Evolutionary conservation across 1,140 invertebrate species (phyloP).

Genomic region (Hylaeus anthracinus): DNA sequence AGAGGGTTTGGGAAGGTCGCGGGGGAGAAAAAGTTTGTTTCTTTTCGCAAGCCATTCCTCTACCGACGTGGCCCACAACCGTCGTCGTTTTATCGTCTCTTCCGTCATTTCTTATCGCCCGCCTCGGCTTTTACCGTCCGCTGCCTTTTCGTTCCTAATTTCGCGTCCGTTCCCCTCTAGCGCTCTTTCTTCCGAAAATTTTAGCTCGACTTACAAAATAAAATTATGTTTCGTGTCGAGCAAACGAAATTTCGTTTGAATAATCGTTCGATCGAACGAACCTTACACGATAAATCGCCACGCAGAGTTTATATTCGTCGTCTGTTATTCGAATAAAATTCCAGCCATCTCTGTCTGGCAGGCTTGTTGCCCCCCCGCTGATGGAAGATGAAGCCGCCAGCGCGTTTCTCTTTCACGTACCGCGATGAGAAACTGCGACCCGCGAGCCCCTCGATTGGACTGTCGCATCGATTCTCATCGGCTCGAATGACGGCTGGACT

Average conservation of each 20-base stretch:
- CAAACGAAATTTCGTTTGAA: too few relatives aligned
- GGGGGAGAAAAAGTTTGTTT: conserved; percentile 12
- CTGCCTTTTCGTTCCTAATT: not conserved
- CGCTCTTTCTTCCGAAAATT: too few relatives aligned
- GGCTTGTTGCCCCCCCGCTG: conserved; percentile 49
- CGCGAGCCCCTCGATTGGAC: conserved; percentile 55
- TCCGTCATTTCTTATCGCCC: not conserved
- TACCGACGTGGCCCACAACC: not conserved
- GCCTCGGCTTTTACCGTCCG: too few relatives aligned
- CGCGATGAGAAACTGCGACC: conserved; percentile 52
- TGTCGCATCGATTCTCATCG: conserved; percentile 65
- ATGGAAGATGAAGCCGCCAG: conserved; percentile 51
- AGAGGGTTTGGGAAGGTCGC: conserved; percentile 18
- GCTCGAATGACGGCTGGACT: conserved; percentile 24
- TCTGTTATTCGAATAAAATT: too few relatives aligned
- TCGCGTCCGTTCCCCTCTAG: not conserved
- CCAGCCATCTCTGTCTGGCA: conserved; percentile 36
- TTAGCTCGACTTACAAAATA: too few relatives aligned
- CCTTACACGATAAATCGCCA: too few relatives aligned
- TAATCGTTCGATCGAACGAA: too few relatives aligned
- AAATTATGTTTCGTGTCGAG: too few relatives aligned
- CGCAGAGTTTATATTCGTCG: too few relatives aligned
- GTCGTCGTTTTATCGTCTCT: not conserved
- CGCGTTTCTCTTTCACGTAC: conserved; percentile 34
- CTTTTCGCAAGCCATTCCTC: conserved; percentile 3